Percentiles rank a stretch among this genome's conserved stretches.
These are phyloP conservation scores for Hyposmocoma kahamanoa DNA, from an alignment of 1,140 invertebrate species.

Conservation along the genomic window DNA sequence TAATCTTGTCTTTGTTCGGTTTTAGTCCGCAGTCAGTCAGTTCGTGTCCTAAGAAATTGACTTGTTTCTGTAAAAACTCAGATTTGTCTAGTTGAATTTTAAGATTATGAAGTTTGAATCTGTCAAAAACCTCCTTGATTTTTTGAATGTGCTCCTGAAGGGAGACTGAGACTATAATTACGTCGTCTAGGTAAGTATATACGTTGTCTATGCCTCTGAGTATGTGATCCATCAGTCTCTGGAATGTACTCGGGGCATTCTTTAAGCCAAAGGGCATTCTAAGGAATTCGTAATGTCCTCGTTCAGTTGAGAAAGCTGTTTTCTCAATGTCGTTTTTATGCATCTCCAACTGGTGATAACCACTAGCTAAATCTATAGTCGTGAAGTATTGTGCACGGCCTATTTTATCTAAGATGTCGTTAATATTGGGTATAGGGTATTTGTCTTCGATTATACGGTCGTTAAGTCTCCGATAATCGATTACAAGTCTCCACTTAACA, in stretches of 20 bases:
- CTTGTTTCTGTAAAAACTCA: conserved; percentile 46
- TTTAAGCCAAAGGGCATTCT: conserved; percentile 49
- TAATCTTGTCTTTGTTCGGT: conserved; percentile 55
- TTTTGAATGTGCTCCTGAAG: conserved; percentile 30
- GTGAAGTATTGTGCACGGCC: too few relatives aligned
- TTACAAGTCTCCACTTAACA: too few relatives aligned
- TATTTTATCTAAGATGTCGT: too few relatives aligned
- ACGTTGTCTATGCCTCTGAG: too few relatives aligned
- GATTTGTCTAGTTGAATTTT: conserved; percentile 38
- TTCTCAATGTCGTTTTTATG: too few relatives aligned
- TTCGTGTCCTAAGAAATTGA: conserved; percentile 53
- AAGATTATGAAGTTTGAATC: conserved; percentile 35
- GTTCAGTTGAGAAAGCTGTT: too few relatives aligned
- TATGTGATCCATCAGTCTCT: conserved; percentile 39
- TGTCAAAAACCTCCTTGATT: conserved; percentile 41
- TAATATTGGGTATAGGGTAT: too few relatives aligned
- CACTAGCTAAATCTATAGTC: too few relatives aligned
- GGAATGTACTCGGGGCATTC: conserved; percentile 24
- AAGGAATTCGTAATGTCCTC: conserved; percentile 30
- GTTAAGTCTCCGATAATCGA: too few relatives aligned
- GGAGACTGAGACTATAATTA: conserved; percentile 33
- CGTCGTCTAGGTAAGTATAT: conserved; percentile 60
- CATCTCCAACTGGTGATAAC: too few relatives aligned
- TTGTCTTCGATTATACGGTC: too few relatives aligned
- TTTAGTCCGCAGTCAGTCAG: conserved; percentile 45